Evolutionary conservation across 2,888 invertebrate genomes (phyloP).

Genomic region (Diaphora mendica): DNA sequence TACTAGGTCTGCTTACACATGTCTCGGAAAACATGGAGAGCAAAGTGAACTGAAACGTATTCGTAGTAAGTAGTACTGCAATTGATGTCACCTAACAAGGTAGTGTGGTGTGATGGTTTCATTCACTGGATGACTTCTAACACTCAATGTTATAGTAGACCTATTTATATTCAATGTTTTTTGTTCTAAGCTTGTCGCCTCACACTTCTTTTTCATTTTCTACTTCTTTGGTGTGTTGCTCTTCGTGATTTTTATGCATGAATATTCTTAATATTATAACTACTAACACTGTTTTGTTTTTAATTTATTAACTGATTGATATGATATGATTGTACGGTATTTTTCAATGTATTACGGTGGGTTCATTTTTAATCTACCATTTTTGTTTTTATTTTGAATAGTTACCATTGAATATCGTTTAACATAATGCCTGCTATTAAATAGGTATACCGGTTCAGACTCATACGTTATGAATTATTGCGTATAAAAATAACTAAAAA

Average conservation of each 20-base stretch:
- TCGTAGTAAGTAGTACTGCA: constrained; percentile 74
- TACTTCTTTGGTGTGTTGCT: constrained; percentile 77
- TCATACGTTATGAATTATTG: constrained; percentile 8
- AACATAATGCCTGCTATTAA: constrained; percentile 32
- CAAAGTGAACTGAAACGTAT: constrained; percentile 57
- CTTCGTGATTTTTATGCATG: constrained; percentile 70
- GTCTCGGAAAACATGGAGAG: constrained; percentile 68
- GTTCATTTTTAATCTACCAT: constrained; percentile 31
- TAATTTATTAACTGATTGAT: constrained; percentile 41
- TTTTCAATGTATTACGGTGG: constrained; percentile 28
- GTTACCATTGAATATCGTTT: constrained; percentile 6
- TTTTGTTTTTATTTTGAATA: neutral
- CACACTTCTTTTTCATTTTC: constrained; percentile 60
- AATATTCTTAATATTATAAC: constrained; percentile 52
- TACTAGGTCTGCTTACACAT: constrained; percentile 65
- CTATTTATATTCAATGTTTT: constrained; percentile 53
- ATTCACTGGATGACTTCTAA: constrained; percentile 60
- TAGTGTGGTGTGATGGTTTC: constrained; percentile 82
- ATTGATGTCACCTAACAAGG: constrained; percentile 77
- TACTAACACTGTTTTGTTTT: constrained; percentile 57
- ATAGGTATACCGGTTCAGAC: constrained; percentile 7
- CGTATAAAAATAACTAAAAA: constrained; percentile 12
- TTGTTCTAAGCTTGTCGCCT: constrained; percentile 70
- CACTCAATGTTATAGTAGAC: constrained; percentile 47
- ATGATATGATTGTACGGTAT: constrained; percentile 26